Percentiles rank a stretch among this genome's conserved stretches.
Conservation (phyloP, 2,888 invertebrate species). For the Ernsta delagoae region DNA sequence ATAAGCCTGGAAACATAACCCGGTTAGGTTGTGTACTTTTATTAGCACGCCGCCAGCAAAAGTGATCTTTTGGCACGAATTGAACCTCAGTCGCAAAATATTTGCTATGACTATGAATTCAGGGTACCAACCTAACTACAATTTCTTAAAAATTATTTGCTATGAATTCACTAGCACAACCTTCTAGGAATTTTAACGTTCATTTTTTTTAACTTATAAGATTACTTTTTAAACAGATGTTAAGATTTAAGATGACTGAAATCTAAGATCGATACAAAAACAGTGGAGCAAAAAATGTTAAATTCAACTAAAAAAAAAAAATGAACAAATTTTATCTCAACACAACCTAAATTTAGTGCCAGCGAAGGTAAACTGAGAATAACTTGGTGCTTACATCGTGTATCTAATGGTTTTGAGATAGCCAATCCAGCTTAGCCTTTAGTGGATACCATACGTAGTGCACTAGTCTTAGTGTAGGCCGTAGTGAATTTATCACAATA, state of each 20-base stretch:
- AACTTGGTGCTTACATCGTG: not conserved
- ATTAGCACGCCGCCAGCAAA: not conserved
- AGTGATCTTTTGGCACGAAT: not conserved
- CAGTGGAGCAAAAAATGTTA: too few relatives aligned
- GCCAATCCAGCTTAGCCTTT: not conserved
- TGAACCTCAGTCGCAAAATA: not conserved
- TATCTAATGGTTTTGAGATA: constrained; percentile 2
- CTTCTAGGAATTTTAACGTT: too few relatives aligned
- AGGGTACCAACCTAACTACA: too few relatives aligned
- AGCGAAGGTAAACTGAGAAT: not conserved
- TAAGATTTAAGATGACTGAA: too few relatives aligned
- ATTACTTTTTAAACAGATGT: too few relatives aligned
- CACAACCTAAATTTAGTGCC: not conserved
- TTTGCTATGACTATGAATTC: not conserved
- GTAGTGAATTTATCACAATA: constrained; percentile 5
- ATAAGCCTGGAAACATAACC: not conserved
- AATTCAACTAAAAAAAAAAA: not conserved
- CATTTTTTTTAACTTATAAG: too few relatives aligned
- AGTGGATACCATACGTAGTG: constrained; percentile 1
- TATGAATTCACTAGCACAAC: too few relatives aligned
- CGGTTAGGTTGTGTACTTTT: constrained; percentile 1
- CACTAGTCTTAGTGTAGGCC: not conserved
- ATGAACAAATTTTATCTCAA: not conserved
- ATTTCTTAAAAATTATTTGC: too few relatives aligned
- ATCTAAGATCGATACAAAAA: too few relatives aligned